Percentiles rank a stretch among this genome's conserved stretches.
phyloP scores from a whole-genome alignment of 2,113 vertebrate species.

The Amblyopsis rosae region DNA sequence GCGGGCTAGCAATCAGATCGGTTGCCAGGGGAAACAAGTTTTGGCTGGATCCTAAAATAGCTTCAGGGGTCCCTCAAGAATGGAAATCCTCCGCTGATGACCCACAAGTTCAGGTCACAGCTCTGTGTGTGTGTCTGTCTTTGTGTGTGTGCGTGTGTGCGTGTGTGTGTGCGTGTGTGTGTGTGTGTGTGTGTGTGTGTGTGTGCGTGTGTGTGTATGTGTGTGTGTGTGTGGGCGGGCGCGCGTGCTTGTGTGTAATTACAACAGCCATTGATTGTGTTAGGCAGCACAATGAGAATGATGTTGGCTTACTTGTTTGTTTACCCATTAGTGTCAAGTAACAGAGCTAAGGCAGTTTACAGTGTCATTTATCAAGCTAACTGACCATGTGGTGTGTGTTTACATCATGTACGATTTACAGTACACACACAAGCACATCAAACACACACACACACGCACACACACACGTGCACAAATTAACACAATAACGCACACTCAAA shows the following conservation, averaged over 20 bases:
- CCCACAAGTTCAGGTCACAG: slow-evolving; percentile 28
- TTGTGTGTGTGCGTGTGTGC: not conserved
- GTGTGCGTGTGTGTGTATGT: not conserved
- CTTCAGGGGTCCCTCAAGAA: slow-evolving; percentile 58
- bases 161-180: not conserved
- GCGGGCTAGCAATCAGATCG: slow-evolving; percentile 47
- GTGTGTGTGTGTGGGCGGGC: not conserved
- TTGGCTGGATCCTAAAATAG: slow-evolving; percentile 59
- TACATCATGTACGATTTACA: too few species aligned
- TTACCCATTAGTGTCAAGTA: too few species aligned
- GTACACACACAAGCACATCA: too few species aligned
- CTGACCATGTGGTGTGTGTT: too few species aligned
- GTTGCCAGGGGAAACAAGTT: slow-evolving; percentile 66
- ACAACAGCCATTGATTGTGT: not conserved
- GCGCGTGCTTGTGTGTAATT: slow-evolving; percentile 2
- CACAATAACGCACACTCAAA: not conserved
- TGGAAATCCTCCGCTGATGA: slow-evolving; percentile 52
- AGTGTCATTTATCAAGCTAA: too few species aligned
- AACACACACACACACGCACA: too few species aligned
- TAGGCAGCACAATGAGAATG: too few species aligned
- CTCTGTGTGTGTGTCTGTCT: slow-evolving; percentile 10
- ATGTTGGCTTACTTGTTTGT: too few species aligned
- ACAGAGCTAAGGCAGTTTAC: too few species aligned
- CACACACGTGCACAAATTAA: too few species aligned
- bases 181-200: slow-evolving; percentile 4